phyloP scores from a whole-genome alignment of 1,140 invertebrate genomes.

The Drosophila erecta region DNA sequence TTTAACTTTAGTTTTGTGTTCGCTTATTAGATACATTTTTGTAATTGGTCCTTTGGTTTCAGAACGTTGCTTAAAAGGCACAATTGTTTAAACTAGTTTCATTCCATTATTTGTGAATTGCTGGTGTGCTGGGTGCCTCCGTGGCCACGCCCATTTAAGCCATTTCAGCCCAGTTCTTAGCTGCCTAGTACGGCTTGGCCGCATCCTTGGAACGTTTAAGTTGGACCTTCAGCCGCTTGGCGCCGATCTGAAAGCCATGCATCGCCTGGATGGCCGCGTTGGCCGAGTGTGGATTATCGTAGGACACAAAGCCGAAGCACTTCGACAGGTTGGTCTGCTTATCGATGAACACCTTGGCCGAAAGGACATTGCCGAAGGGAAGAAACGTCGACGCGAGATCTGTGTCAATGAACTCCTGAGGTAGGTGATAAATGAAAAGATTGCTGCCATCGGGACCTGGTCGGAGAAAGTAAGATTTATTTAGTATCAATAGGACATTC shows the following conservation, averaged over 20 bases:
- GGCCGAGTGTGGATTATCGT: conserved; percentile 96
- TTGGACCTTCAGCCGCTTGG: conserved; percentile 98
- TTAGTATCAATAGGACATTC: conserved; percentile 33
- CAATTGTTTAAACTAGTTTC: conserved; percentile 58
- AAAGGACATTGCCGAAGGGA: conserved; percentile 98
- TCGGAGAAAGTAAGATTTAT: conserved; percentile 8
- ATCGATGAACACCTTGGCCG: conserved; percentile 99
- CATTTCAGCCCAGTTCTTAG: conserved; percentile 5
- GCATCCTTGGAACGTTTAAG: conserved; percentile 97
- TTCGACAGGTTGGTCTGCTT: conserved; percentile 99
- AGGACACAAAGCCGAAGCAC: conserved; percentile 99
- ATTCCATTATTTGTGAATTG: conserved; percentile 18
- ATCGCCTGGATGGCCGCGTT: conserved; percentile 98
- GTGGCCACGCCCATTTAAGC: conserved; percentile 21
- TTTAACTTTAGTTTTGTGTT: conserved; percentile 32
- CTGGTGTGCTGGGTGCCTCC: conserved; percentile 12
- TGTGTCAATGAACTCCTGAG: conserved; percentile 98
- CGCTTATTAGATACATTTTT: conserved; percentile 63
- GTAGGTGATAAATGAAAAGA: conserved; percentile 99
- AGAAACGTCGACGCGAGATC: conserved; percentile 97
- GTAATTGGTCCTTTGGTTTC: conserved; percentile 81
- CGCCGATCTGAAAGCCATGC: conserved; percentile 99
- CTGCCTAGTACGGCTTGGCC: conserved; percentile 91
- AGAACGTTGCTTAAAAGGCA: conserved; percentile 69
- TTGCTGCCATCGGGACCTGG: conserved; percentile 97